Evolutionary conservation across 2,888 invertebrate species (phyloP), one percentile per base, ranked within the genome.

Genomic region (Drosophila siamana): DNA sequence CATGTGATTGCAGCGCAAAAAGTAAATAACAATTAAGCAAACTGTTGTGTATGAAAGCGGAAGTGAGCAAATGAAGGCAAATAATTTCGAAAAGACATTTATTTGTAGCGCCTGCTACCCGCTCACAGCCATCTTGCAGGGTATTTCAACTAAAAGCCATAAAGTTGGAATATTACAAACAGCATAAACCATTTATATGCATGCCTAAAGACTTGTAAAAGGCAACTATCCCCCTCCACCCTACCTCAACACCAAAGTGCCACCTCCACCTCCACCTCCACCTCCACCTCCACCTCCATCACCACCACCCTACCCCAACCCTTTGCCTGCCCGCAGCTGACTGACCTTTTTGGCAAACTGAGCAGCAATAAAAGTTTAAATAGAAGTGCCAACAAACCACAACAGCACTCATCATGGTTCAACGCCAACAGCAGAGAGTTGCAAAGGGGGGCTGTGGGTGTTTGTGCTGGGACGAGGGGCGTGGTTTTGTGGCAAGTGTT

Each of bases 331-430:
- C 22, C 16, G 13, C 63, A 44, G 52, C 72, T 55, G 43, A 47
- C 63, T 73, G 74, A 75, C 74, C 74, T 74, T 75, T 74, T 68
- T 65, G 64, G 64, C 64, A 74, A 78, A 70, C 74, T 83, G 86
- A 80, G 80, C 87, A 70, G 84, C 81, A 85, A 88, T 85, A 85
- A 85, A 85, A 87, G 87, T 88, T 85, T 88, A 89, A 85, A 85
- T 88, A 84, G 85, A 87, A 87, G 87, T 84, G 78, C 78, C 89
- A 88, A 85, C 89, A 84, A 87, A 80, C 85, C 85, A 76, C 85
- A 87, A 86, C 87, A 81, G 85, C 89, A 88, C 88, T 89, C 89
- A 89, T 85, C 85, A 89, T 68, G 85, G 69, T 78, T 70, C 73
- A 78, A 75, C 84, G 78, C 70, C 69, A 50, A 61, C 81, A 69